Conservation (phyloP, 1,140 invertebrate genomes). For the Charaxes varanes region DNA sequence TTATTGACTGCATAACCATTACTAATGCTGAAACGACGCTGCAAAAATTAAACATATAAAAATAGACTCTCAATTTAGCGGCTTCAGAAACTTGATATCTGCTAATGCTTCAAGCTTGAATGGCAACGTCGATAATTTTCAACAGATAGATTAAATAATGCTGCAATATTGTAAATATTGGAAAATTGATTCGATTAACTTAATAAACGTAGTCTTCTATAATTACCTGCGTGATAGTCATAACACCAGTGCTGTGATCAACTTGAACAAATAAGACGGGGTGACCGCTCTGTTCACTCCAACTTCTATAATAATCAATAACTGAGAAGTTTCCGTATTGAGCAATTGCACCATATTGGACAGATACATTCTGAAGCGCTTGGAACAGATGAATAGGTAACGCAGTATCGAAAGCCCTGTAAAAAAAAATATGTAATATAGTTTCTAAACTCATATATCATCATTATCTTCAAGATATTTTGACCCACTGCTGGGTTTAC, state of each 20-base stretch:
- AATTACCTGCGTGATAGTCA: slow-evolving; percentile 71
- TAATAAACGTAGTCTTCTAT: no score
- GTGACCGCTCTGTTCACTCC: slow-evolving; percentile 71
- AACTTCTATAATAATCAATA: slow-evolving; percentile 65
- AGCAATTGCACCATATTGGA: no score
- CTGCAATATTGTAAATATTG: no score
- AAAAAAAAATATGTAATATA: slow-evolving; percentile 15
- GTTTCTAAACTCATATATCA: no score
- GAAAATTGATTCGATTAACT: no score
- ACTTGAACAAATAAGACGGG: slow-evolving; percentile 69
- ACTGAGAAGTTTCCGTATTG: no score
- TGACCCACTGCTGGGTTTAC: no score
- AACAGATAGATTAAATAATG: no score
- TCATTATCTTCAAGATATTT: no score
- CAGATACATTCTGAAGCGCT: slow-evolving; percentile 74
- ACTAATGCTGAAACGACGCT: slow-evolving; percentile 60
- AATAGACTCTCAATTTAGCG: background rate
- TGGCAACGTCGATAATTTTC: no score
- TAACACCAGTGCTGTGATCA: slow-evolving; percentile 62
- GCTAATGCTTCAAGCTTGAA: no score
- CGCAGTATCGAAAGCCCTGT: slow-evolving; percentile 63
- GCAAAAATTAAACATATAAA: slow-evolving; percentile 8
- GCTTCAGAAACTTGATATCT: no score
- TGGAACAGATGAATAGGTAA: slow-evolving; percentile 81
- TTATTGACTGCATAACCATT: slow-evolving; percentile 32